A percentile compares a stretch with the other conserved stretches of the same genome.
Conservation (phyloP, 2,888 invertebrate species). For the Pyrrhosoma nymphula region DNA sequence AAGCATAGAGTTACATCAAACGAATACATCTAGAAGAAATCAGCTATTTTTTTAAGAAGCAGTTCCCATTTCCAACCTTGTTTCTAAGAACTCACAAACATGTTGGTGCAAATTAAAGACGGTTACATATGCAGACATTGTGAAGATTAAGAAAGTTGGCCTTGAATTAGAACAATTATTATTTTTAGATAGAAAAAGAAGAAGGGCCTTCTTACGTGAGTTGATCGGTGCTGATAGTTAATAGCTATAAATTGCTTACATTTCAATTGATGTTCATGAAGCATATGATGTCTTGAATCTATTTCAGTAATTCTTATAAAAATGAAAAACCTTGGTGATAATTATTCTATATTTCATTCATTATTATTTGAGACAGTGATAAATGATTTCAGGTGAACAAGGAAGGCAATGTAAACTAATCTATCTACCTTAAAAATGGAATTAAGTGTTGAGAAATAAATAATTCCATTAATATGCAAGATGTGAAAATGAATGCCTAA, state of each 20-base stretch:
- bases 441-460: neutral
- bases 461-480: neutral
- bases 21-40: constrained; percentile 27
- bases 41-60: constrained; percentile 10
- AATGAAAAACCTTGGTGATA: neutral
- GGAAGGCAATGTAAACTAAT: neutral
- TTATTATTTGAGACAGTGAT: neutral
- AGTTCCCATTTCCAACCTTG: constrained; percentile 61
- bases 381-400: neutral
- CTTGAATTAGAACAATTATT: neutral
- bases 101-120: neutral
- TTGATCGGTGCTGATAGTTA: neutral
- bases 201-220: neutral
- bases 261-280: neutral
- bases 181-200: neutral
- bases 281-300: neutral
- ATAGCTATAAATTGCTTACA: neutral
- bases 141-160: neutral
- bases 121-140: neutral
- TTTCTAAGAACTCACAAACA: constrained; percentile 13
- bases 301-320: neutral
- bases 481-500: neutral
- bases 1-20: constrained; percentile 48
- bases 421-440: neutral
- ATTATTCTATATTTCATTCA: neutral